A percentile compares a stretch with the other conserved stretches of the same genome.
These are phyloP conservation scores for Andrena marginata DNA, from an alignment of 2,888 invertebrate species.

Conservation along the genomic window DNA sequence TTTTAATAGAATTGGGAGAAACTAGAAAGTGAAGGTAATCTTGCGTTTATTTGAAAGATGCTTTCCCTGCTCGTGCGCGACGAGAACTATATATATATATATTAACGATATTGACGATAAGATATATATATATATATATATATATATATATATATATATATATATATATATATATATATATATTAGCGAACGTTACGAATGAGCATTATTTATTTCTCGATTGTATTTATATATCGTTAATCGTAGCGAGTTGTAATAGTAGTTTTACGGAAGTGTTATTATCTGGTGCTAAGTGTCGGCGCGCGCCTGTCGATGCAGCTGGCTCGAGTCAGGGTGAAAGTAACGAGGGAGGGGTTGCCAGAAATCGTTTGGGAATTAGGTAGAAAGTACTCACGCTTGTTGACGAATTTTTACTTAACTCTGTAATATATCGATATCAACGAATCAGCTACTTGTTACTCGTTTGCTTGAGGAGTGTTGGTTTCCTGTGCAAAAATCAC, in stretches of 20 bases:
- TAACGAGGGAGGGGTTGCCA: background rate
- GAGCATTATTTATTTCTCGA: constrained; percentile 74
- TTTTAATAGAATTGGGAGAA: background rate
- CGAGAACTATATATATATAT: constrained; percentile 48
- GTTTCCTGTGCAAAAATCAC: constrained; percentile 61
- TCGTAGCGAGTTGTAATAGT: constrained; percentile 61
- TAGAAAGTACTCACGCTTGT: background rate
- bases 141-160: too few species aligned
- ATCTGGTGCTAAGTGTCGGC: constrained; percentile 65
- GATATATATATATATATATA: too few species aligned
- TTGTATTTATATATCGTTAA: constrained; percentile 72
- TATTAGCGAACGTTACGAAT: constrained; percentile 65
- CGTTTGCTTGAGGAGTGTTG: constrained; percentile 40
- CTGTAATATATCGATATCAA: constrained; percentile 39
- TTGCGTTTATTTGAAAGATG: background rate
- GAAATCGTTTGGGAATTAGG: too few species aligned
- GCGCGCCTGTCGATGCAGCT: constrained; percentile 27
- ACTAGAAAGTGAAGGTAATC: background rate
- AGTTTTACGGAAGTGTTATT: constrained; percentile 65
- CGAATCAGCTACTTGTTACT: constrained; percentile 32
- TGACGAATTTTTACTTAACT: constrained; percentile 27
- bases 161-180: constrained; percentile 47
- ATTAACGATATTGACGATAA: too few species aligned
- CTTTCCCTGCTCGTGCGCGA: constrained; percentile 51
- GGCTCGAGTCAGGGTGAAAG: constrained; percentile 17